Conservation (phyloP, 2,888 invertebrate genomes). For the Strigamia crassipes region DNA sequence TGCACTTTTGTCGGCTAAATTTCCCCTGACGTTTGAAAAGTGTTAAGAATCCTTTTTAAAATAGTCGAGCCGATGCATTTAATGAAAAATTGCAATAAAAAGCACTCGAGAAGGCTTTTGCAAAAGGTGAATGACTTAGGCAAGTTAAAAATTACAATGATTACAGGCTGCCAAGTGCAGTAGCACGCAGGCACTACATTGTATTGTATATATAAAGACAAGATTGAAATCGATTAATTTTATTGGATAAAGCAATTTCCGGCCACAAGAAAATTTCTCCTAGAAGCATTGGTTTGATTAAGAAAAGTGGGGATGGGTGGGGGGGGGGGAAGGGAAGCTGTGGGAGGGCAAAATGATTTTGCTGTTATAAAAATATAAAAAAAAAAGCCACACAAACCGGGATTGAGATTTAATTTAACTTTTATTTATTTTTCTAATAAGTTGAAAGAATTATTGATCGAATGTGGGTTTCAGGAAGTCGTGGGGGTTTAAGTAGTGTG, state of each 20-base stretch:
- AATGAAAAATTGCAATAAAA: conserved; percentile 8
- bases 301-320: background rate
- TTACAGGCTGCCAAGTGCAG: conserved; percentile 12
- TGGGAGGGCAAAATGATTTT: background rate
- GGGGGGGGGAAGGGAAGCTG: background rate
- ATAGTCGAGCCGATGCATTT: background rate
- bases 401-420: background rate
- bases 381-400: background rate
- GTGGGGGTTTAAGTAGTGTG: background rate
- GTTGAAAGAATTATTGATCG: conserved; percentile 2
- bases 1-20: background rate
- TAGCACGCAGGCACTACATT: background rate
- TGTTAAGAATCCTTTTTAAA: conserved; percentile 7
- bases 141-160: conserved; percentile 17
- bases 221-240: conserved; percentile 21
- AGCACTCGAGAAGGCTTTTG: background rate
- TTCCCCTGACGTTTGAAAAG: conserved; percentile 5
- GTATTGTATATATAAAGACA: background rate
- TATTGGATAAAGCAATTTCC: conserved; percentile 21
- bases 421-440: background rate
- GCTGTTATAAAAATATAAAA: background rate
- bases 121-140: conserved; percentile 5
- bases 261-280: background rate
- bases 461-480: conserved; percentile 3
- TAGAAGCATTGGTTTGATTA: background rate